These are phyloP conservation scores for Pionites leucogaster DNA, from an alignment of 2,113 vertebrate species.

Conservation along the genomic window DNA sequence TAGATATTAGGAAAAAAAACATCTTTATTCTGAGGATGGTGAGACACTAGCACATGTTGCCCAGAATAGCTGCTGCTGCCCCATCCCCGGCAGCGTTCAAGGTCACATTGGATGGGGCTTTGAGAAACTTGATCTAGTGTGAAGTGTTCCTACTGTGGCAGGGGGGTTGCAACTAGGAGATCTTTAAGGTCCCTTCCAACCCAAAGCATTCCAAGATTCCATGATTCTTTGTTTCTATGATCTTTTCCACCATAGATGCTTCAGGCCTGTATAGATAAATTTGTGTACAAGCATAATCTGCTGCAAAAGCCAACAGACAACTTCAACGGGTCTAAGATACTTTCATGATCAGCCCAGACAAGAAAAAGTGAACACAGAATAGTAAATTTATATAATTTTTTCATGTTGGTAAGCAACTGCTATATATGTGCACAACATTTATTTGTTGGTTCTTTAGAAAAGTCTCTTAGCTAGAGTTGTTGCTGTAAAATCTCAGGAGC, in stretches of 20 bases:
- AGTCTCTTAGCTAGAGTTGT: not conserved
- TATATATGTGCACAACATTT: not conserved
- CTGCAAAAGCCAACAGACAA: not conserved
- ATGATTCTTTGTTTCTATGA: not conserved
- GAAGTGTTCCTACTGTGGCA: not conserved
- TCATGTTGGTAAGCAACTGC: not conserved
- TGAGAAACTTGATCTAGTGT: not conserved
- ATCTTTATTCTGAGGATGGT: not conserved
- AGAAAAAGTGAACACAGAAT: not conserved
- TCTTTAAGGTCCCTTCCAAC: not conserved
- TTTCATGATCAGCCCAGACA: not conserved
- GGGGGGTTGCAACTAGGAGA: not conserved
- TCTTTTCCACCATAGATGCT: not conserved
- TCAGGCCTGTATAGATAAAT: not conserved
- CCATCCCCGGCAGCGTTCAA: not conserved
- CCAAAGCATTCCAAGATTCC: not conserved
- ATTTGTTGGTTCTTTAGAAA: not conserved
- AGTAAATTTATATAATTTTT: not conserved
- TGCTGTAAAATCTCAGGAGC: not conserved
- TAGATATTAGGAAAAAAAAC: not conserved
- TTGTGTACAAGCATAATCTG: not conserved
- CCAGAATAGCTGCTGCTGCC: not conserved
- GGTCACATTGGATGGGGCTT: not conserved
- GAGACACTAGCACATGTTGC: not conserved
- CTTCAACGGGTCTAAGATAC: not conserved